Evolutionary conservation across 2,113 vertebrate genomes (phyloP), one percentile per base, ranked within the genome.

Genomic region (Channa maculata): DNA sequence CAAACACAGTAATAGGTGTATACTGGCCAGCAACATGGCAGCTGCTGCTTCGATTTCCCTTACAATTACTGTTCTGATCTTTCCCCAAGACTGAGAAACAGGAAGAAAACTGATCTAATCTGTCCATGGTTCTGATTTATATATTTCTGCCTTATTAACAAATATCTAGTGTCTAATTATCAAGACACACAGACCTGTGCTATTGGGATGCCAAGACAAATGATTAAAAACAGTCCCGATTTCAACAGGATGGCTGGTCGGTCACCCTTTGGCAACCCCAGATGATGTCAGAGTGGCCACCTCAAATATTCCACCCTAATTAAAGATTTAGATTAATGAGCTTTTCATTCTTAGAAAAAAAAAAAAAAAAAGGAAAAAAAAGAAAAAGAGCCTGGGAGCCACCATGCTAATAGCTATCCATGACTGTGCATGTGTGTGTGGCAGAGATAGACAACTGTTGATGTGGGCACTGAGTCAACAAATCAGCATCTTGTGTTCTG

Each of bases 91-190:
- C 45, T 14, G 6, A 54, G 37, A 8, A 14, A 51, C 12, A 6
- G 37, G n/a, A 8, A 60, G 70, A 70, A 59, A 44, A 15, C 37
- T 11, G 15, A 65, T 64, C 36, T 46, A 49, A 87, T 53, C 69
- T 48, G 15, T 37, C 63, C 10, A 4, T 51, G 53, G 3, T 57
- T 38, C 64, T 65, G 38, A 53, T 13, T 24, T 24, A 38, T 41
- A 71, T 38, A 33, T 62, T 50, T 71, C 34, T 68, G 61, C 63
- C 66, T 71, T 44, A 77, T 77, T 65, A 77, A 57, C 10, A 7
- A 53, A 74, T 14, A 38, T 33, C 57, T 37, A 52, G 12, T 37
- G 48, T 65, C 43, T 73, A 49, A 75, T 75, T 73, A 78, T 24
- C 53, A 37, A 50, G 48, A 86, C 60, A 77, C 64, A 79, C 36